Conservation (phyloP, 2,797 vertebrate genomes). For the Otus scops region DNA sequence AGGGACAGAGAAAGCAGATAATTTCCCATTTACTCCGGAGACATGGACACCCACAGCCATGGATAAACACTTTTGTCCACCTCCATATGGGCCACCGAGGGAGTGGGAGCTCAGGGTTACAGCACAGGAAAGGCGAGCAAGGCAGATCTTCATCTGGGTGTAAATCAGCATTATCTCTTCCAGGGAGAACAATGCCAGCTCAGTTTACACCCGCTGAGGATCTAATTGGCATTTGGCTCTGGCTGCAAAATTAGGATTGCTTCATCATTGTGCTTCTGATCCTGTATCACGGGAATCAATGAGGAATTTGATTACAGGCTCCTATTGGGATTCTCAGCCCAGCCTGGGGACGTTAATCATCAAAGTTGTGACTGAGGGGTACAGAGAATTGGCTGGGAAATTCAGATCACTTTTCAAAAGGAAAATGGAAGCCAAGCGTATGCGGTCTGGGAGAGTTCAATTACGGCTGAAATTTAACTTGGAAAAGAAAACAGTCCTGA, state of each 20-base stretch:
- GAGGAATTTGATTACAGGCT: constrained; percentile 50
- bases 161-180: constrained; percentile 31
- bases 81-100: not conserved
- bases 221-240: constrained; percentile 56
- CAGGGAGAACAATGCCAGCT: constrained; percentile 42
- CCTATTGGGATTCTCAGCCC: constrained; percentile 28
- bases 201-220: constrained; percentile 8
- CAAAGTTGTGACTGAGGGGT: constrained; percentile 32
- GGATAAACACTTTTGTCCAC: not conserved
- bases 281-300: constrained; percentile 34
- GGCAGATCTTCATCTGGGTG: not conserved
- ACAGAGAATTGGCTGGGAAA: constrained; percentile 40
- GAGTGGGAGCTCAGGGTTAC: not conserved
- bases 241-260: constrained; percentile 38
- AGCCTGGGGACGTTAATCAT: constrained; percentile 6
- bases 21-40: not conserved
- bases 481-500: constrained; percentile 12
- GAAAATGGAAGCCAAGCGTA: constrained; percentile 36
- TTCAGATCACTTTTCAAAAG: constrained; percentile 36
- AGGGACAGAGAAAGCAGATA: not conserved
- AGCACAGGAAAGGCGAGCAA: not conserved
- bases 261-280: constrained; percentile 50
- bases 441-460: constrained; percentile 15
- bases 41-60: not conserved
- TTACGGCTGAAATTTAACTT: constrained; percentile 45